phyloP scores from a whole-genome alignment of 2,113 vertebrate genomes.

The Xenopus laevis region DNA sequence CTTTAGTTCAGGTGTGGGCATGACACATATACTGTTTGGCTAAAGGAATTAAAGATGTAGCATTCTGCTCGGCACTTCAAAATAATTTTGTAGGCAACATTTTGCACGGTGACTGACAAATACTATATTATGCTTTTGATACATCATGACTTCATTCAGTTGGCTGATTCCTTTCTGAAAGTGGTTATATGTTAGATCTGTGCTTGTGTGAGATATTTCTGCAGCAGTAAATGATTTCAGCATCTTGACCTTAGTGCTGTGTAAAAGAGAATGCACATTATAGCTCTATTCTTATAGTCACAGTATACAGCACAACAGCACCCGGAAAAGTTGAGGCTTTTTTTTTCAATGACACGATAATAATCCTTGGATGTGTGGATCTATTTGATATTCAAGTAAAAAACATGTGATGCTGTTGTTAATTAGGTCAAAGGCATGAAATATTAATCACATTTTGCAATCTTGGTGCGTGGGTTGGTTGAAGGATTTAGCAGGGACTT shows the following conservation, averaged over 20 bases:
- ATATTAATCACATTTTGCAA: slow-evolving; percentile 26
- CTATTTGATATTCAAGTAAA: not conserved
- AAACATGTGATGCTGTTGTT: not conserved
- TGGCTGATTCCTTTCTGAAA: not conserved
- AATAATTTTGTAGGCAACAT: not conserved
- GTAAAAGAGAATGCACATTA: too few species aligned
- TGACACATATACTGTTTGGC: not conserved
- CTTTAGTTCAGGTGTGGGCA: slow-evolving; percentile 9
- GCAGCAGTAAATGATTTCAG: too few species aligned
- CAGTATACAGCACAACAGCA: not conserved
- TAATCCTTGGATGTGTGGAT: not conserved
- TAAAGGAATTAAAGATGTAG: not conserved
- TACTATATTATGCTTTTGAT: not conserved
- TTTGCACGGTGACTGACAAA: too few species aligned
- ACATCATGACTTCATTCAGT: not conserved
- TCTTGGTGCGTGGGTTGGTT: not conserved
- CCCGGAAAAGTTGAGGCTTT: not conserved
- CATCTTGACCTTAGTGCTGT: too few species aligned
- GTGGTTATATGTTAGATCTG: not conserved
- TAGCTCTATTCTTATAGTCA: not conserved
- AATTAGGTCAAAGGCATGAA: slow-evolving; percentile 32
- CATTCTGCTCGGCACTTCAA: not conserved
- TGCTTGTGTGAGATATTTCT: not conserved
- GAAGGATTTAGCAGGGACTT: not conserved
- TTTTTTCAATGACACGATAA: too few species aligned